Conservation (phyloP, 2,888 invertebrate species). For the Eilema sororculum region DNA sequence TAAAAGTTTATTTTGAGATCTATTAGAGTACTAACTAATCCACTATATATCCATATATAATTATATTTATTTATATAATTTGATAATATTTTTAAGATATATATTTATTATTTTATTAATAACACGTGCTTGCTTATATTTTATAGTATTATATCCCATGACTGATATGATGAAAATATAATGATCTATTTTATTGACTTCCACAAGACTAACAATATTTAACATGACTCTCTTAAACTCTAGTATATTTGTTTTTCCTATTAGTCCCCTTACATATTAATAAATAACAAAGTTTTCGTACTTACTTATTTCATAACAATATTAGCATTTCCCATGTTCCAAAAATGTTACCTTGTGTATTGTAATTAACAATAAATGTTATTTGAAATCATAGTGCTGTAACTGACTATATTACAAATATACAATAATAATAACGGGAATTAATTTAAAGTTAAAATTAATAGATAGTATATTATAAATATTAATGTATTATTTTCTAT, state of each 20-base stretch:
- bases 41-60: constrained; percentile 14
- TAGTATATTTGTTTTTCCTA: neutral
- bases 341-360: constrained; percentile 55
- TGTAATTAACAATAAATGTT: constrained; percentile 67
- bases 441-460: too few relatives aligned
- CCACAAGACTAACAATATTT: neutral
- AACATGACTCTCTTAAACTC: neutral
- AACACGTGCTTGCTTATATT: neutral
- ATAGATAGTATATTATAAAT: constrained; percentile 1
- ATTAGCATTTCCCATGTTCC: constrained; percentile 47
- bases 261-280: constrained; percentile 33
- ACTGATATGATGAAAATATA: neutral
- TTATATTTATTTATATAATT: neutral
- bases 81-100: neutral
- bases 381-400: constrained; percentile 37
- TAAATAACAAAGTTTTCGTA: constrained; percentile 4
- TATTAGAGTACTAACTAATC: constrained; percentile 32
- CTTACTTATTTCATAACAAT: constrained; percentile 23
- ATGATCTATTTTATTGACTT: neutral
- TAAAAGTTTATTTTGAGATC: constrained; percentile 18
- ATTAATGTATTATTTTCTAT: constrained; percentile 1
- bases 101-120: neutral
- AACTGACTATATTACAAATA: too few relatives aligned
- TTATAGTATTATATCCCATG: neutral
- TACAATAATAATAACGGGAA: too few relatives aligned